Conservation (phyloP, 2,888 invertebrate genomes). For the Ichneumoninae sp. region DNA sequence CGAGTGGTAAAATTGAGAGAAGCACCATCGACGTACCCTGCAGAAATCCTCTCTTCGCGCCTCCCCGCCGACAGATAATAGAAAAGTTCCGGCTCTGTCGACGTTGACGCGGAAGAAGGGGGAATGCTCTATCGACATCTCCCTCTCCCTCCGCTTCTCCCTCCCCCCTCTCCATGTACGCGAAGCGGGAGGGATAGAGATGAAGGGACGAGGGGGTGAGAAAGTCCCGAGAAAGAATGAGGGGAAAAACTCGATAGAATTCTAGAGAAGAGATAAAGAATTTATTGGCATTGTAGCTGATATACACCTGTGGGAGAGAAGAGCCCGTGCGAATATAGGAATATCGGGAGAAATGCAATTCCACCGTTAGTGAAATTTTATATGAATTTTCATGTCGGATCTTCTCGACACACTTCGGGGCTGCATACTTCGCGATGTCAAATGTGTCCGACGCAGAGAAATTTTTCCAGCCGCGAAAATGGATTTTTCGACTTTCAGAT, state of each 20-base stretch:
- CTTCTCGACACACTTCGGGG: background rate
- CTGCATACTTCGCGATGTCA: constrained; percentile 6
- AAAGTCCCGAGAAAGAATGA: constrained; percentile 17
- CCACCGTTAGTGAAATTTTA: constrained; percentile 18
- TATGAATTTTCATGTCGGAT: constrained; percentile 39
- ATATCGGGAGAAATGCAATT: constrained; percentile 51
- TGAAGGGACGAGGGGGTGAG: constrained; percentile 22
- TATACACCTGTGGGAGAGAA: background rate
- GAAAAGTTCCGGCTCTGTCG: constrained; percentile 53
- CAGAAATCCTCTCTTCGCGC: constrained; percentile 43
- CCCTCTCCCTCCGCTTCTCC: background rate
- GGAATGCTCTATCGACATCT: background rate
- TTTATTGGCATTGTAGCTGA: constrained; percentile 50
- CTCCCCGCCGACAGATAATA: constrained; percentile 52
- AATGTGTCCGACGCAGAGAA: background rate
- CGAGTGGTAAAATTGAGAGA: constrained; percentile 47
- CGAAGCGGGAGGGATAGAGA: background rate
- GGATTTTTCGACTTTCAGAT: background rate
- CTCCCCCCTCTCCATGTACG: background rate
- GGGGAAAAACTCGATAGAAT: constrained; percentile 38
- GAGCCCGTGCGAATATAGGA: constrained; percentile 14
- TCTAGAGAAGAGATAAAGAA: constrained; percentile 52
- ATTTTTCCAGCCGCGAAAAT: background rate
- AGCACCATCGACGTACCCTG: background rate
- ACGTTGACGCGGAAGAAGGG: constrained; percentile 18